Evolutionary conservation across 2,113 vertebrate species (phyloP).

Genomic region (human): DNA sequence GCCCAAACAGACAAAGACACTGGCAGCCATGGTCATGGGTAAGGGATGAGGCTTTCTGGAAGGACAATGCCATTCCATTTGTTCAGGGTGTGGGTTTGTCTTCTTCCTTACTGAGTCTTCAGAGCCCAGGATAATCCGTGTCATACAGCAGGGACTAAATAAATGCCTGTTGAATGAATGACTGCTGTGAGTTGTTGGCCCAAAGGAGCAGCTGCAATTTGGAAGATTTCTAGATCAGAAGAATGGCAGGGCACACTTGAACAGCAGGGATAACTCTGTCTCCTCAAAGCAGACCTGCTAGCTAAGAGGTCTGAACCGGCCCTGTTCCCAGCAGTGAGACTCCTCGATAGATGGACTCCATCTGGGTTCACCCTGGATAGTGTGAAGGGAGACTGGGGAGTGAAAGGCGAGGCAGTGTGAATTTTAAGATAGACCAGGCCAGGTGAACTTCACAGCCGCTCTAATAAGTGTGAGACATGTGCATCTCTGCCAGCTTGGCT

Average conservation of each 20-base stretch:
- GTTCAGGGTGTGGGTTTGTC: neutral
- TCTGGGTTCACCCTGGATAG: neutral
- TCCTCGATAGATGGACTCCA: neutral
- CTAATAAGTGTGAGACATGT: slow-evolving; percentile 29
- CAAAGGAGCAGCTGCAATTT: neutral
- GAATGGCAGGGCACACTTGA: neutral
- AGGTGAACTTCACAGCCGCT: neutral
- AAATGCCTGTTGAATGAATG: neutral
- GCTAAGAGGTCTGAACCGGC: neutral
- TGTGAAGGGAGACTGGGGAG: neutral
- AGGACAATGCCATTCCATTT: neutral
- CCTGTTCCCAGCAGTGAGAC: neutral
- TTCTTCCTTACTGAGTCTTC: neutral
- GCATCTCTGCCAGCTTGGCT: slow-evolving; percentile 1
- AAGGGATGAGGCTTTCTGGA: neutral
- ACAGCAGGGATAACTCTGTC: neutral
- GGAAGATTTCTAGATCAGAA: neutral
- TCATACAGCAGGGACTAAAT: neutral
- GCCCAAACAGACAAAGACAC: neutral
- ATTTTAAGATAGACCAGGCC: neutral
- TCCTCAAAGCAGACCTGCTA: neutral
- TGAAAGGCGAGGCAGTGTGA: neutral
- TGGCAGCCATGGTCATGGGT: too few relatives aligned
- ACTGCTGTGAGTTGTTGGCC: neutral
- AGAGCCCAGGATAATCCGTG: neutral